Evolutionary conservation across 2,888 invertebrate genomes (phyloP), one percentile per base, ranked within the genome.

Genomic region (Desoria tigrina): DNA sequence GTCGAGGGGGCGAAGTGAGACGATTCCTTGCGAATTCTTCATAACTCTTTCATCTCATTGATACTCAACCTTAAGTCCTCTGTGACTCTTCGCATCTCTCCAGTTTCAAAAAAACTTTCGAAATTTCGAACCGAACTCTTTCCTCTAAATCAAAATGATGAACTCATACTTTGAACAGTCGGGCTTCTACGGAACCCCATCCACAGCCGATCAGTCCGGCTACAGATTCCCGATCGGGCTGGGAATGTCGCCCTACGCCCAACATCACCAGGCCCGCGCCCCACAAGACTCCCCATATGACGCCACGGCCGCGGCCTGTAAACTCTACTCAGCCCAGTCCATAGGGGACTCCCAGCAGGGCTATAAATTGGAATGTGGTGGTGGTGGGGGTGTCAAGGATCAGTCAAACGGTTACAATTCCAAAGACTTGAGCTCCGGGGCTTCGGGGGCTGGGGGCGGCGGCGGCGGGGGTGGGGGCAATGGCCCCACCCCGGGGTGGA

Each of bases 121-220:
- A 32, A 32, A 32, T 32, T n/a, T n/a, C n/a, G n/a, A n/a, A n/a
- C n/a, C n/a, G n/a, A 32, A 32, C 4, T 32, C 32, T 11, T 32
- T 32, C 32, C 11, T 32, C n/a, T 14, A 26, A 42, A 53, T 39
- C 57, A 74, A 75, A 60, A 78, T 77, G 78, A 94, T 94, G 94
- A 94, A 93, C 89, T 93, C 93, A 81, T 94, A 94, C 83, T 94
- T 94, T 82, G 94, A 94, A 85, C 94, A 94, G 85, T 90, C 90
- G 82, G 93, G 93, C 82, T 94, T 94, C 85, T 94, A 94, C 84
- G 92, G 93, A 79, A 86, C 89, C 79, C 92, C 92, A 82, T 74
- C 78, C 89, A 92, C 84, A 89, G 92, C 84, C 89, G 92, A 83
- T 85, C 87, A 81, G 82, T 87, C 78, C 84, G 84, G 92, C 63